Base-by-base conservation (phyloP, 2,113 vertebrate genomes). In the Elanus axillaris region DNA sequence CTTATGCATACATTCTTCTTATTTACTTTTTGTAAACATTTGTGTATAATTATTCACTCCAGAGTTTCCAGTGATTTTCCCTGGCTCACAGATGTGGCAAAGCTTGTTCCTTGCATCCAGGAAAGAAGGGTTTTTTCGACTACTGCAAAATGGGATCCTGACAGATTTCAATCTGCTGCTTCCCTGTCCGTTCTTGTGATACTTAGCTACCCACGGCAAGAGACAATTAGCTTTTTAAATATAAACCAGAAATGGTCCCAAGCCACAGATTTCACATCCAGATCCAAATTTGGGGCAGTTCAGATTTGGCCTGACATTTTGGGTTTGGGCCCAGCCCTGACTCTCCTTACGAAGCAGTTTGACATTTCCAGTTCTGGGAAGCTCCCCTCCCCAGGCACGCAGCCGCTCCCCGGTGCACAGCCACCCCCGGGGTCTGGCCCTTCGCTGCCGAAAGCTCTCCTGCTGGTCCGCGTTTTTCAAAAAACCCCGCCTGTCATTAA, bases 351-450 rank as follows among this genome's bases (percentile, higher is more conserved):
- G 78, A 52, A 93, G 81, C 73, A 88, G 83, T 94, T 92, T 96
- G 94, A 96, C 95, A 93, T 96, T 95, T 96, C 31, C 82, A 93
- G 60, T 93, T 94, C 86, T 97, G 96, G 93, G 93, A 97, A 96
- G 68, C 6, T 86, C 48, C 13, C 13, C 55, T 92, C 71, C 86
- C 67, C 0, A 9, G 63, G 81, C 15, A 1, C 6, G 1, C 73
- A 59, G 78, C 86, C 29, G 40, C 21, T 83, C 53, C 78, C 42
- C 7, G 0, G 53, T 14, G 47, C 68, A 71, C 42, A 92, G 43
- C 74, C 60, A 50, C 47, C 78, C 78, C 66, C 8, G 1, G 68
- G 76, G 4, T 16, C 75, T 12, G 11, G 47, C 64, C 71, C 89
- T 76, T 20, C 1, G 10, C 87, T 95, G 88, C 67, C 7, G 6